phyloP scores from a whole-genome alignment of 2,113 vertebrate genomes.

The Rhinolophus ferrumequinum region DNA sequence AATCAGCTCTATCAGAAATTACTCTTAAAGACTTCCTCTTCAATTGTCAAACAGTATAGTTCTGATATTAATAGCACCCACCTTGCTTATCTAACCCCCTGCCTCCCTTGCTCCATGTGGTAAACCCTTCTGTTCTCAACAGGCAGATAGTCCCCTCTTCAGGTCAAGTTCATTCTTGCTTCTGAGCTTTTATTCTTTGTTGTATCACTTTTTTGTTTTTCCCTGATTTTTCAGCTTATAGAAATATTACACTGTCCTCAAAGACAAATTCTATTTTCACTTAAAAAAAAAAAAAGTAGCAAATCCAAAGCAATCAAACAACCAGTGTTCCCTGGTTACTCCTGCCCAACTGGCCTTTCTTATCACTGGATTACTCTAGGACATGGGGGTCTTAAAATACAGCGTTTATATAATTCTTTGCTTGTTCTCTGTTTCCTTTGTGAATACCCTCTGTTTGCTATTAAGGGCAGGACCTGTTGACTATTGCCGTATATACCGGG shows the following conservation, averaged over 20 bases:
- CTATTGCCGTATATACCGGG: background rate
- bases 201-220: background rate
- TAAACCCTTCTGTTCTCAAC: background rate
- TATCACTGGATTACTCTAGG: background rate
- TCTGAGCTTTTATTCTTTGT: conserved; percentile 12
- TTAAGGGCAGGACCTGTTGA: background rate
- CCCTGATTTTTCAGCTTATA: background rate
- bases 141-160: background rate
- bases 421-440: background rate
- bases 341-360: background rate
- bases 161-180: background rate
- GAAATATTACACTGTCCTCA: background rate
- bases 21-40: background rate
- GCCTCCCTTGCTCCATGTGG: background rate
- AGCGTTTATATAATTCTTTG: background rate
- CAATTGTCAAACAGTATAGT: background rate
- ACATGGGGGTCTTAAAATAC: background rate
- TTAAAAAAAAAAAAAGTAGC: background rate
- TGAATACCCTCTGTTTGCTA: background rate
- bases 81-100: background rate
- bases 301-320: background rate
- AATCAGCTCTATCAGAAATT: background rate
- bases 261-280: conserved; percentile 4
- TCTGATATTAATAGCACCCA: background rate
- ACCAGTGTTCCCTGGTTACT: background rate